Conservation (phyloP, 2,888 invertebrate species). For the Epistrophe grossulariae region DNA sequence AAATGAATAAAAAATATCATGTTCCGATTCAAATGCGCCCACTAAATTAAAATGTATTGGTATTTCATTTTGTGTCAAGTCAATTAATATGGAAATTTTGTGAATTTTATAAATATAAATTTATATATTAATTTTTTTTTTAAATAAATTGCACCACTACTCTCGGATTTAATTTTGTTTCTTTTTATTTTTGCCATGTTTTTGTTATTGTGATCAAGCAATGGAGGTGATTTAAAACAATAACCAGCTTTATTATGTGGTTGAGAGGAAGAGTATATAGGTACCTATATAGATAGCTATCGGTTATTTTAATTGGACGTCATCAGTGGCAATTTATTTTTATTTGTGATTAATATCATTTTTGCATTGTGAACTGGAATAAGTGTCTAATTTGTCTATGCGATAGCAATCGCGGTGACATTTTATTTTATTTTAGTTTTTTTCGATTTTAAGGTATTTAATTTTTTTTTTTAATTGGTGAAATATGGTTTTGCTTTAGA, state of each 20-base stretch:
- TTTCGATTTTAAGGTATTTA: not conserved
- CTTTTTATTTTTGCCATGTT: not conserved
- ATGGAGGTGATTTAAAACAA: slow-evolving; percentile 30
- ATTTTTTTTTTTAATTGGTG: not conserved
- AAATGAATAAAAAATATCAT: slow-evolving; percentile 52
- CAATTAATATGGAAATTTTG: slow-evolving; percentile 69
- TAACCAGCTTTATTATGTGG: slow-evolving; percentile 9
- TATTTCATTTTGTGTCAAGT: slow-evolving; percentile 64
- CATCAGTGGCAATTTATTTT: slow-evolving; percentile 70
- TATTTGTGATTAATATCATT: slow-evolving; percentile 57
- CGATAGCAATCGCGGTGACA: slow-evolving; percentile 67
- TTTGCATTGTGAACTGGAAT: slow-evolving; percentile 25
- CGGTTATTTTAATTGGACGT: slow-evolving; percentile 55
- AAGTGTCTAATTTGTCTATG: slow-evolving; percentile 63
- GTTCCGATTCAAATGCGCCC: slow-evolving; percentile 72
- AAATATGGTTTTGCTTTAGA: slow-evolving; percentile 12
- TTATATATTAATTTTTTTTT: slow-evolving; percentile 6
- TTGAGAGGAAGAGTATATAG: not conserved
- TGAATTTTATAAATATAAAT: slow-evolving; percentile 16
- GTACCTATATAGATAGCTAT: slow-evolving; percentile 40
- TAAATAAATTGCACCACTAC: slow-evolving; percentile 42
- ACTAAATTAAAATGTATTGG: slow-evolving; percentile 71
- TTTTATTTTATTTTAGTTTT: slow-evolving; percentile 44
- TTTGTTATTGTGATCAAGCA: not conserved
- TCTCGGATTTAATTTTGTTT: not conserved